Evolutionary conservation across 2,797 vertebrate species (phyloP), one percentile per base, ranked within the genome.

Genomic region (Huso huso): DNA sequence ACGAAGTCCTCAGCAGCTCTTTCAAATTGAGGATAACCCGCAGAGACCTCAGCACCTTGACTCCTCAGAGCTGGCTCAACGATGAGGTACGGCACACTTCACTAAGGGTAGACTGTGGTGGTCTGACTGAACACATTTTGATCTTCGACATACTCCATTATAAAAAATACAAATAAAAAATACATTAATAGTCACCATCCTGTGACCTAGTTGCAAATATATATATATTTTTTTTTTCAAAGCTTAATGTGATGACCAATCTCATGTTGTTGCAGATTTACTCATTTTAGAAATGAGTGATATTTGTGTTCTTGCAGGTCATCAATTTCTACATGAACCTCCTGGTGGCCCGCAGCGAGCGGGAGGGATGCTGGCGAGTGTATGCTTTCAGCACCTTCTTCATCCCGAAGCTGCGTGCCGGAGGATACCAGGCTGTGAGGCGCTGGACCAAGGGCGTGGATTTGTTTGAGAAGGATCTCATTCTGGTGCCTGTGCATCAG

Each of bases 271-370:
- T 0, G 4, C 10, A 48, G 13, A 59, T 8, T 59, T 37, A 64
- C 5, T 0, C 37, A 18, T 37, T 37, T 37, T 37, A 37, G 37
- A 37, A 7, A 12, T 48, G 9, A 48, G 51, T 48, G 59, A 7
- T n/a, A 15, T 12, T 11, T 48, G 5, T 66, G 69, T 3, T 66
- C 51, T 7, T 61, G 59, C 64, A 95, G 95, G 83, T 98, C 65
- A 93, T 98, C 64, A 97, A 98, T 83, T 98, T 98, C 89, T 98
- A 98, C 86, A 86, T 98, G 75, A 86, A 83, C 75, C 88, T 98
- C 72, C 74, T 98, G 66, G 75, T 94, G 83, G 90, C 94, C 75
- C 88, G 91, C 67, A 84, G 74, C 64, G 89, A 87, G 52, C 76
- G 82, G 50, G 80, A 85, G 64, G 81, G 77, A 1, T 83, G 83